Percentiles rank a stretch among this genome's conserved stretches.
Evolutionary conservation across 2,797 vertebrate genomes (phyloP).

Genomic region (Carduelis carduelis): DNA sequence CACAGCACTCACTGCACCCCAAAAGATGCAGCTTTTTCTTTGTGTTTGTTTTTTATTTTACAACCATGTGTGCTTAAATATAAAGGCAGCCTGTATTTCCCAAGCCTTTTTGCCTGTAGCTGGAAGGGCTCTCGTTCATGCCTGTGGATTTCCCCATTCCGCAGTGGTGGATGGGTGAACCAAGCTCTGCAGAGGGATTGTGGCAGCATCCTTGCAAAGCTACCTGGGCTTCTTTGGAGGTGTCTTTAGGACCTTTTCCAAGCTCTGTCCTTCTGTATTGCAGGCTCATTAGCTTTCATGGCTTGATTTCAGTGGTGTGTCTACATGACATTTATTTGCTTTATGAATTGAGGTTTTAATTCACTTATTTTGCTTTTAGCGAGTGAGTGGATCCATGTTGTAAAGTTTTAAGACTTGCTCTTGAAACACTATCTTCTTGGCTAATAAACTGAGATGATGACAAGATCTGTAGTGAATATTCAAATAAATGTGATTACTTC

Average conservation of each 20-base stretch:
- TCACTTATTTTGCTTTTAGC: conserved; percentile 69
- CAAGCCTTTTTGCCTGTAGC: neutral
- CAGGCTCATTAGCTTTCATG: conserved; percentile 68
- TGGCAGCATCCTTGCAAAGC: neutral
- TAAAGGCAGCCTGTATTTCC: neutral
- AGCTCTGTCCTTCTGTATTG: conserved; percentile 23
- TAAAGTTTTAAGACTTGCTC: conserved; percentile 73
- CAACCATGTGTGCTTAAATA: too few relatives aligned
- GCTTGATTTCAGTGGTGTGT: conserved; percentile 70
- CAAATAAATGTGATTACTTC: conserved; percentile 76
- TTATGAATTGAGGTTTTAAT: conserved; percentile 69
- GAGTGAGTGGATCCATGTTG: conserved; percentile 69
- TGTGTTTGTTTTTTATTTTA: neutral
- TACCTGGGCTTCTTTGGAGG: conserved; percentile 11
- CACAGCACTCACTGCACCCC: neutral
- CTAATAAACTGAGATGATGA: conserved; percentile 74
- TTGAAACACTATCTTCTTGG: conserved; percentile 76
- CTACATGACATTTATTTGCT: conserved; percentile 74
- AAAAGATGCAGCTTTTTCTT: neutral
- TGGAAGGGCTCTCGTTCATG: rapidly evolving
- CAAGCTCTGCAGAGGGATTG: neutral
- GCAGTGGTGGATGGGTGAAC: neutral
- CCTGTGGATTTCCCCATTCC: rapidly evolving
- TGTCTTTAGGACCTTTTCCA: conserved; percentile 6
- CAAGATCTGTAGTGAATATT: conserved; percentile 77